Conservation (phyloP, 2,888 invertebrate species). For the Pollenia griseotomentosa region DNA sequence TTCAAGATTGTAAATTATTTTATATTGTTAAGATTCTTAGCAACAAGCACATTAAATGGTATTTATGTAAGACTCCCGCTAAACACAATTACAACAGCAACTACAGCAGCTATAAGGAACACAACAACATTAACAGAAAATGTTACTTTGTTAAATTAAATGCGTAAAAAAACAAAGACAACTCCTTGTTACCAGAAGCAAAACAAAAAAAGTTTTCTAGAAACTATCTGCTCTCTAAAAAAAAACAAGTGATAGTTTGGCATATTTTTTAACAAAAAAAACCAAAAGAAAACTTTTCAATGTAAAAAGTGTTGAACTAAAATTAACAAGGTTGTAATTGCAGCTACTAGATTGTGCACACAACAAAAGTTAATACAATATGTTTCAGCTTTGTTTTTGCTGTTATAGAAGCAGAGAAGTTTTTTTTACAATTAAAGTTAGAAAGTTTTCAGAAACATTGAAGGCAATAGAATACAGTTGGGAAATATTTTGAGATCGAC, state of each 20-base stretch:
- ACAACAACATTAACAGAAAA: conserved; percentile 42
- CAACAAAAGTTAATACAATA: conserved; percentile 18
- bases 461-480: neutral
- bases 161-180: conserved; percentile 62
- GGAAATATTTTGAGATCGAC: neutral
- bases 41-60: conserved; percentile 67
- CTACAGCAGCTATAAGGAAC: conserved; percentile 8
- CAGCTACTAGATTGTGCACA: conserved; percentile 45
- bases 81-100: conserved; percentile 36
- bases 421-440: too few species aligned
- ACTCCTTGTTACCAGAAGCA: conserved; percentile 31
- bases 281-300: neutral
- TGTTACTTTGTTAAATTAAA: conserved; percentile 70
- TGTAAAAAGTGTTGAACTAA: conserved; percentile 68
- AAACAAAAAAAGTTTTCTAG: conserved; percentile 1
- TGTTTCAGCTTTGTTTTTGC: neutral
- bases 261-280: neutral
- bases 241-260: conserved; percentile 48
- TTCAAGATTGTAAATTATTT: conserved; percentile 71
- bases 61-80: conserved; percentile 65
- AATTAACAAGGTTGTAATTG: conserved; percentile 72
- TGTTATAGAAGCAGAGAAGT: too few species aligned
- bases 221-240: neutral
- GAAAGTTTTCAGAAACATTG: neutral
- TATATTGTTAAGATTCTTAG: conserved; percentile 67